Evolutionary conservation across 2,888 invertebrate genomes (phyloP).

Genomic region (Eupithecia subfuscata): DNA sequence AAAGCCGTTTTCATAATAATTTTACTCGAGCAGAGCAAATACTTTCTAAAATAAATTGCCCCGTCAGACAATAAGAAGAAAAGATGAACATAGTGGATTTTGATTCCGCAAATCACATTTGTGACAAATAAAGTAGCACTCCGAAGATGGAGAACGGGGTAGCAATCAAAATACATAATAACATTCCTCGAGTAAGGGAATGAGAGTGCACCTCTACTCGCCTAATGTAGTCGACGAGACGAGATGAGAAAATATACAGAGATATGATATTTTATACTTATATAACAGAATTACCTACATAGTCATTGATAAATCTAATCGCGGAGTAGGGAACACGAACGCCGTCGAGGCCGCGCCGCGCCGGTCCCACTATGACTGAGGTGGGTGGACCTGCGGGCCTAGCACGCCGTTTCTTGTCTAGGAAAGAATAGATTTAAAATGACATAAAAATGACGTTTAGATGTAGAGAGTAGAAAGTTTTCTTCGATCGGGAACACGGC

Average conservation of each 20-base stretch:
- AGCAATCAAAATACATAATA: conserved; percentile 60
- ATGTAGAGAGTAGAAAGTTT: too few relatives aligned
- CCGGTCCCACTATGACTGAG: too few relatives aligned
- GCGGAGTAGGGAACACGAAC: not conserved
- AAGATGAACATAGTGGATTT: conserved; percentile 29
- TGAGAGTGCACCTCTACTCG: conserved; percentile 49
- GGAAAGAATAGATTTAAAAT: too few relatives aligned
- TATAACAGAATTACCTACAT: not conserved
- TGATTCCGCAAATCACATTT: conserved; percentile 56
- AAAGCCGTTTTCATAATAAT: not conserved
- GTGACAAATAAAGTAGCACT: conserved; percentile 46
- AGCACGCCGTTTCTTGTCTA: too few relatives aligned
- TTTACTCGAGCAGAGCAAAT: not conserved
- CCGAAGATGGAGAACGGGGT: conserved; percentile 41
- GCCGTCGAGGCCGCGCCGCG: too few relatives aligned
- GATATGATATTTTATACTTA: too few relatives aligned
- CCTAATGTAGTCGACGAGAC: conserved; percentile 35
- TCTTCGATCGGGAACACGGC: too few relatives aligned
- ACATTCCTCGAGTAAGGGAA: conserved; percentile 53
- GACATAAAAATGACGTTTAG: too few relatives aligned
- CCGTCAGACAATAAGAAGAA: conserved; percentile 8
- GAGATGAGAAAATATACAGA: conserved; percentile 12
- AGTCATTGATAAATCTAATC: not conserved
- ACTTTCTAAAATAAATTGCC: not conserved
- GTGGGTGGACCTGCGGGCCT: too few relatives aligned